A percentile compares a stretch with the other conserved stretches of the same genome.
Conservation (phyloP, 2,888 invertebrate genomes). For the Brenthis ino region DNA sequence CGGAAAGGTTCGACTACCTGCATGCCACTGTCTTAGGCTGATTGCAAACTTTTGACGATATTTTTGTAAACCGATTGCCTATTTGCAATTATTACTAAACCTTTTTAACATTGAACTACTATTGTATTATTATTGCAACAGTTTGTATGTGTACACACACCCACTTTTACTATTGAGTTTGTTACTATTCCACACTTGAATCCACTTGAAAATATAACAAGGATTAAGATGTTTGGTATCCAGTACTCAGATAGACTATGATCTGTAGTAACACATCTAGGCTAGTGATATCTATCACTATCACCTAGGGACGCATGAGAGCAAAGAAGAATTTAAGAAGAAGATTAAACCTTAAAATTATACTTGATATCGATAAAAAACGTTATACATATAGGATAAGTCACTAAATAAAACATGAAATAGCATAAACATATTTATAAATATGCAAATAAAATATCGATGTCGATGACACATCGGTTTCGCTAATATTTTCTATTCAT, state of each 20-base stretch:
- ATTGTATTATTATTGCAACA: too few species aligned
- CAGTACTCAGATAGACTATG: too few species aligned
- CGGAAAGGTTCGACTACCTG: constrained; percentile 73
- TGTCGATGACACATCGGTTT: constrained; percentile 64
- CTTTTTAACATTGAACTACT: not conserved
- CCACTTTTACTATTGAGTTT: too few species aligned
- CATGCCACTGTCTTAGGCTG: constrained; percentile 49
- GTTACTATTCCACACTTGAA: too few species aligned
- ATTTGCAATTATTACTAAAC: not conserved
- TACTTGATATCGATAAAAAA: not conserved
- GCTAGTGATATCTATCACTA: too few species aligned
- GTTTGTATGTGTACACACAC: too few species aligned
- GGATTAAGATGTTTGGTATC: too few species aligned
- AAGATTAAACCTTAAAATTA: not conserved
- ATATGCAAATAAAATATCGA: constrained; percentile 36
- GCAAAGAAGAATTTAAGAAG: too few species aligned
- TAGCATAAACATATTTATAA: not conserved
- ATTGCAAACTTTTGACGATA: constrained; percentile 36
- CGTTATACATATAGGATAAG: not conserved
- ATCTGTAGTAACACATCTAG: too few species aligned
- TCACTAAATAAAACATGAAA: not conserved
- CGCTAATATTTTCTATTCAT: constrained; percentile 36
- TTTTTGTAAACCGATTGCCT: not conserved
- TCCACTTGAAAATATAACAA: too few species aligned
- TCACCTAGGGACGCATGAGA: too few species aligned